These are phyloP conservation scores for Venusia cambrica DNA, from an alignment of 2,888 invertebrate genomes.

Conservation along the genomic window DNA sequence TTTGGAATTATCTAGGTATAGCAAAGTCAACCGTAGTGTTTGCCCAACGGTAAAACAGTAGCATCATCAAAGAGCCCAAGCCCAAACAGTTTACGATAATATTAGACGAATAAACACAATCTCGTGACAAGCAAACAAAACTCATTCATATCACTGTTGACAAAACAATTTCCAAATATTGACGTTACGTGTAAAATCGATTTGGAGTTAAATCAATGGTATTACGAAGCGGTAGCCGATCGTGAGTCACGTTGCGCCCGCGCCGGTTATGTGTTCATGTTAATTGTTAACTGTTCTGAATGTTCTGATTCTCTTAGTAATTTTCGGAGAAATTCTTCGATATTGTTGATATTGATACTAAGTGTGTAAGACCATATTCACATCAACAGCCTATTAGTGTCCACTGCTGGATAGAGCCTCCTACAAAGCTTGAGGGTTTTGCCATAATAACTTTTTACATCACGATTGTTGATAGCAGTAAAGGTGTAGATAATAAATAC, in stretches of 20 bases:
- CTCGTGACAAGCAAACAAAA: conserved; percentile 23
- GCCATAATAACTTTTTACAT: no score
- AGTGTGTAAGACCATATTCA: no score
- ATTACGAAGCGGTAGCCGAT: conserved; percentile 26
- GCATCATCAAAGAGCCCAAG: conserved; percentile 13
- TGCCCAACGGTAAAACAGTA: conserved; percentile 14
- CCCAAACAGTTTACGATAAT: conserved; percentile 17
- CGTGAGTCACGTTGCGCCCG: conserved; percentile 56
- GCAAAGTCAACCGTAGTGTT: conserved; percentile 3
- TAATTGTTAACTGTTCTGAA: conserved; percentile 50
- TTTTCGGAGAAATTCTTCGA: conserved; percentile 13
- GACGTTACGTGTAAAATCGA: conserved; percentile 38
- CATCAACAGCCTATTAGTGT: no score
- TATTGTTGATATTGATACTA: no score
- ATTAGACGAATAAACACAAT: conserved; percentile 27
- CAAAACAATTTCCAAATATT: conserved; percentile 41
- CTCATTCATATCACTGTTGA: conserved; percentile 35
- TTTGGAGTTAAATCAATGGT: conserved; percentile 33
- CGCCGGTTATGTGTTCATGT: conserved; percentile 48
- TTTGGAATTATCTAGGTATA: no score
- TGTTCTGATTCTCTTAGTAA: conserved; percentile 22
- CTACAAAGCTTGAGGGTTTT: no score
- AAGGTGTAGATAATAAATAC: no score
- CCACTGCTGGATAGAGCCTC: no score
- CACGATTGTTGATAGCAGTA: no score